A percentile compares a stretch with the other conserved stretches of the same genome.
These are phyloP conservation scores for Cherax quadricarinatus DNA, from an alignment of 1,140 invertebrate genomes.

Conservation along the genomic window DNA sequence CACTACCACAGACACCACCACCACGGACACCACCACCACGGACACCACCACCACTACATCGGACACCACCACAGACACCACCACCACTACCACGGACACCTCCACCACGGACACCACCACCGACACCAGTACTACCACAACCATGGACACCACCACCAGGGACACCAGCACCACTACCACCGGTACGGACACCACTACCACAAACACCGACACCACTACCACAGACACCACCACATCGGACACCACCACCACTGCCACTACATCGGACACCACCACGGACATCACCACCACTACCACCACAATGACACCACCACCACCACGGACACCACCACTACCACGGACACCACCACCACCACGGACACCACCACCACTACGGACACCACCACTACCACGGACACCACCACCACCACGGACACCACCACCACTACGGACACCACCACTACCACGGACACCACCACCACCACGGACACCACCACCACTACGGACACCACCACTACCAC, in stretches of 20 bases:
- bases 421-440: neutral
- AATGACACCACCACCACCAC: too few species aligned
- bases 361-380: neutral
- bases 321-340: neutral
- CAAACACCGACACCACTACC: too few species aligned
- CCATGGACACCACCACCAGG: neutral
- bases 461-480: too few species aligned
- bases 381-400: neutral
- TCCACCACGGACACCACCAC: too few species aligned
- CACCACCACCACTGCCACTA: conserved; percentile 5
- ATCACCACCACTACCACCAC: too few species aligned
- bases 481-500: neutral
- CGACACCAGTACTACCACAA: too few species aligned
- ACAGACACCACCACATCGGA: neutral
- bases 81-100: too few species aligned
- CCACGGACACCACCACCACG: neutral
- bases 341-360: neutral
- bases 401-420: neutral
- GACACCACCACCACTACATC: neutral
- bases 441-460: too few species aligned
- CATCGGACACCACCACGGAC: neutral
- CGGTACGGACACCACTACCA: neutral
- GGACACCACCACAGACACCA: neutral
- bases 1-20: neutral
- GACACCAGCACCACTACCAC: neutral